Evolutionary conservation across 2,797 vertebrate species (phyloP), one percentile per base, ranked within the genome.

Genomic region (Acomys russatus): DNA sequence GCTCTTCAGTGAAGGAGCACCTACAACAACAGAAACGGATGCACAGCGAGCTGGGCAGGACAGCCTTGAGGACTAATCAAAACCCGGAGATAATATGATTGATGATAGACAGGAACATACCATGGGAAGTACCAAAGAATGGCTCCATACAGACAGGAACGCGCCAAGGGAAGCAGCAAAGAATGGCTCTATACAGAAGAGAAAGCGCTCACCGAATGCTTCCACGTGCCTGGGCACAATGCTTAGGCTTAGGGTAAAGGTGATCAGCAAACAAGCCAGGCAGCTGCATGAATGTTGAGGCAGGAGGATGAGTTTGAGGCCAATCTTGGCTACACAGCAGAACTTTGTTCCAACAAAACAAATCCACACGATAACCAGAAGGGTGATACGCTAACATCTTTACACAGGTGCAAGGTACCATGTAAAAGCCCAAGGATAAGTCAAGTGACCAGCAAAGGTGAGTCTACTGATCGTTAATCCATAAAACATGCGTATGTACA

Each of bases 381-480:
- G 54, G 44, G n/a, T 83, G 64, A 64, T 38, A 86, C 30, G 63
- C 28, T 94, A 18, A 28, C 17, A 38, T 82, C 7, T 51, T 71
- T 87, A 68, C 66, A 59, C 54, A 79, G 73, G 5, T 64, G 1
- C 49, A 64, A 61, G 23, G 28, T 83, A 56, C 44, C 9, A 4
- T 15, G 33, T 22, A 54, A 51, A 20, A 86, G 83, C 6, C 49
- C 70, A 61, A 85, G 38, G 89, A 78, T 70, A 74, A 61, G 73
- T 77, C 70, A 92, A 73, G 30, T 71, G 59, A 59, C 33, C 30
- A 80, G 77, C 28, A 63, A 22, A 78, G 9, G 11, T 70, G 64
- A 91, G 20, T 49, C 59, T 91, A 64, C 11, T 71, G 12, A 90
- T 83, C 54, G 82, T 82, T 82, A 61, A 73, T 76, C 84, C 93